Conservation (phyloP, 2,888 invertebrate species). For the Xylophagus ater region DNA sequence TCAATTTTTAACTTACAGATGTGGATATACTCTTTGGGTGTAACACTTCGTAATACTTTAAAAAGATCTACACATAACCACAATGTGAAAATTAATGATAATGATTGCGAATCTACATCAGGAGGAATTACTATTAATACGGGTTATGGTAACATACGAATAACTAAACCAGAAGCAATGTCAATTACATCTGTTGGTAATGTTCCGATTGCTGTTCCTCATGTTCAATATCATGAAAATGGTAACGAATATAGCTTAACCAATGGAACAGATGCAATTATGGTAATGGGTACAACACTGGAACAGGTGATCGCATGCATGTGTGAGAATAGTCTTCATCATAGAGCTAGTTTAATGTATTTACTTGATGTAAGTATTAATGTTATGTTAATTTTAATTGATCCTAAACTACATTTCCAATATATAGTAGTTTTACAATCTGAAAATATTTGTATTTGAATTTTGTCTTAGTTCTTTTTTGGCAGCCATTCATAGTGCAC, state of each 20-base stretch:
- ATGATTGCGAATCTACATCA: not conserved
- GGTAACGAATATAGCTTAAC: not conserved
- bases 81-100: not conserved
- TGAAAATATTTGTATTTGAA: too few relatives aligned
- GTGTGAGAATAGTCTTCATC: conserved; percentile 43
- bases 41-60: conserved; percentile 33
- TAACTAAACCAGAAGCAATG: conserved; percentile 10
- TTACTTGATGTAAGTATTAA: conserved; percentile 46
- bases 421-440: too few relatives aligned
- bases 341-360: conserved; percentile 49
- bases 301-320: conserved; percentile 28
- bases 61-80: conserved; percentile 3
- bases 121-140: not conserved
- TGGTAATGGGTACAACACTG: conserved; percentile 11
- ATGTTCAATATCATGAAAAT: not conserved
- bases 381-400: too few relatives aligned
- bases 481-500: too few relatives aligned
- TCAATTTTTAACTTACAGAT: conserved; percentile 44
- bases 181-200: conserved; percentile 3
- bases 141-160: conserved; percentile 5
- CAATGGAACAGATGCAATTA: not conserved
- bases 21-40: conserved; percentile 50
- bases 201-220: not conserved
- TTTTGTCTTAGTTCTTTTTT: too few relatives aligned
- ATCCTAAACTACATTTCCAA: too few relatives aligned